Conservation (phyloP, 2,113 vertebrate species). For the Sphyrna mokarran region DNA sequence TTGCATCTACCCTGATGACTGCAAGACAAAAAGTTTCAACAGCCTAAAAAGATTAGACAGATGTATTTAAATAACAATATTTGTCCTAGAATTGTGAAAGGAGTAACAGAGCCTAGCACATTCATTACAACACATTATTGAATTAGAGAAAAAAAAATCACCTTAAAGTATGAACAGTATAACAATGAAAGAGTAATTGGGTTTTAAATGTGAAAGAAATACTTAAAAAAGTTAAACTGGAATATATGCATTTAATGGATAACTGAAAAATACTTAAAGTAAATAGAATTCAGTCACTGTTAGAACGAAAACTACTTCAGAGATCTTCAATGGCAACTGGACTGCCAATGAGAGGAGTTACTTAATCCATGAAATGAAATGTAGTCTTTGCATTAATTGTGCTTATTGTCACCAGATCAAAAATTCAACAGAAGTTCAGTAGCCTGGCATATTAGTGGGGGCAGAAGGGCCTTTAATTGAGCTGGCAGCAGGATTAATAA, state of each 20-base stretch:
- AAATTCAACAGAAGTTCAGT: neutral
- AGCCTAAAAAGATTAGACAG: neutral
- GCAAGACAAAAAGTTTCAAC: too few species aligned
- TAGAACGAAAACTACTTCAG: neutral
- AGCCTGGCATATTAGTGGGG: neutral
- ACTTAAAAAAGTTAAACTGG: neutral
- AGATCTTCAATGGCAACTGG: neutral
- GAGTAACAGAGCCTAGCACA: neutral
- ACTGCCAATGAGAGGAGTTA: neutral
- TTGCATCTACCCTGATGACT: too few species aligned
- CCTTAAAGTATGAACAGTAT: neutral
- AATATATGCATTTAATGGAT: neutral
- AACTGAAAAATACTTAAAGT: neutral
- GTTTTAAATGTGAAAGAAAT: conserved; percentile 9
- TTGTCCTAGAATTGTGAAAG: neutral
- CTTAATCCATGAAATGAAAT: neutral
- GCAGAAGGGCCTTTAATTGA: neutral
- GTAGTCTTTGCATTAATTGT: neutral
- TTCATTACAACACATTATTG: neutral
- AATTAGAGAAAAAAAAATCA: neutral
- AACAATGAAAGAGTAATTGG: neutral
- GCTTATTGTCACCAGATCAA: neutral
- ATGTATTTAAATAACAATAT: neutral
- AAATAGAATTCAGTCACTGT: neutral
- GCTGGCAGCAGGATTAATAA: neutral